These are phyloP conservation scores for Paguma larvata DNA, from an alignment of 2,797 vertebrate genomes.

Conservation along the genomic window DNA sequence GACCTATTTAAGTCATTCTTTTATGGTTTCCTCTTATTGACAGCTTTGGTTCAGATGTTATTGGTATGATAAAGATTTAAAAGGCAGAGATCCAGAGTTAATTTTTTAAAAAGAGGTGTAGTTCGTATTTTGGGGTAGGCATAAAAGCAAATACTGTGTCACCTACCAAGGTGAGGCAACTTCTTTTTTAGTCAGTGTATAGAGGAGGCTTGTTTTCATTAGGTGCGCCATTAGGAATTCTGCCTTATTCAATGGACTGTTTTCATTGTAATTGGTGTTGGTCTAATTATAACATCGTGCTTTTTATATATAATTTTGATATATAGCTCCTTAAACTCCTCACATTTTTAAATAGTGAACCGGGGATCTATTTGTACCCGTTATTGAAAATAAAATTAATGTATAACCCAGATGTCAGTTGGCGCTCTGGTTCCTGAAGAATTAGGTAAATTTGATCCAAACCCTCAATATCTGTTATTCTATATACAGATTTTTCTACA, in stretches of 20 bases:
- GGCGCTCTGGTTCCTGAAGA: not conserved
- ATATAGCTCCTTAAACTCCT: not conserved
- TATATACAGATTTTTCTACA: not conserved
- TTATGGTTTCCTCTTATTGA: not conserved
- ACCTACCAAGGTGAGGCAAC: not conserved
- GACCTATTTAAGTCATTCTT: not conserved
- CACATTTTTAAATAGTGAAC: not conserved
- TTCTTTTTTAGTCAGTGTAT: not conserved
- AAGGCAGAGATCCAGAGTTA: not conserved
- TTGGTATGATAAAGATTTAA: not conserved
- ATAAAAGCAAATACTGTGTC: constrained; percentile 16
- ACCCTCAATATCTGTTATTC: not conserved
- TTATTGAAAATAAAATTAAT: not conserved
- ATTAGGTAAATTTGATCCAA: not conserved
- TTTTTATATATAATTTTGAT: not conserved
- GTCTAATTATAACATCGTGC: not conserved
- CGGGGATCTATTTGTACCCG: not conserved
- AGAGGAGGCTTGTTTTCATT: not conserved
- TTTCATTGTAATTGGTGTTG: constrained; percentile 16
- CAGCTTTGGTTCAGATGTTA: constrained; percentile 31
- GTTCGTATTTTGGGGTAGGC: not conserved
- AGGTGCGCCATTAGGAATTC: not conserved
- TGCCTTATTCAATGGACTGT: not conserved
- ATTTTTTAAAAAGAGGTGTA: not conserved
- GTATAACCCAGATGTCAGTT: not conserved